Evolutionary conservation across 2,113 vertebrate species (phyloP).

Genomic region (Baryphthengus martii): DNA sequence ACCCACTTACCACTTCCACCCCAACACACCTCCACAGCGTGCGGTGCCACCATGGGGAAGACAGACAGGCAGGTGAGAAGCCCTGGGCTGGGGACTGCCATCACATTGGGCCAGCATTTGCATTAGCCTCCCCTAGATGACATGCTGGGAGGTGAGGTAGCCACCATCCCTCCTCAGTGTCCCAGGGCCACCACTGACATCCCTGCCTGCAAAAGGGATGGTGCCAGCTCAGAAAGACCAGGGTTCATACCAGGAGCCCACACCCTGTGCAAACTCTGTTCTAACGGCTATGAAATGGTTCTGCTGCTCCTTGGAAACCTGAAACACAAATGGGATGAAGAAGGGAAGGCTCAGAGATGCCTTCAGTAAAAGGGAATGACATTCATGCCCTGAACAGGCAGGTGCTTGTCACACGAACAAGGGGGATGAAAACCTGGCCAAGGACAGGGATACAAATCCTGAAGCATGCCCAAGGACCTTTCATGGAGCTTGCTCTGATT

Average conservation of each 20-base stretch:
- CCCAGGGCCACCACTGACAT: not conserved
- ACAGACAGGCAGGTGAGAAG: not conserved
- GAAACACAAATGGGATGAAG: not conserved
- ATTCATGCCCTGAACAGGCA: not conserved
- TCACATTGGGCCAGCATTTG: accelerated
- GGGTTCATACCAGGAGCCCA: not conserved
- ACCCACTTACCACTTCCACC: constrained; percentile 41
- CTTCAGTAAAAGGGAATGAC: not conserved
- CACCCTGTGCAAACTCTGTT: not conserved
- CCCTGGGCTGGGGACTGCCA: not conserved
- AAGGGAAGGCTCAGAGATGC: not conserved
- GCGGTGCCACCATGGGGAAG: not conserved
- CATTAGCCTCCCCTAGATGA: not conserved
- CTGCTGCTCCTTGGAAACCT: not conserved
- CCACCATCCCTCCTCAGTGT: not conserved
- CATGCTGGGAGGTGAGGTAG: accelerated
- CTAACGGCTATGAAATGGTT: not conserved
- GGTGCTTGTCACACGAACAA: not conserved
- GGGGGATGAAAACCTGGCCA: not conserved
- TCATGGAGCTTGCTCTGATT: not conserved
- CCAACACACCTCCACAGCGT: not conserved
- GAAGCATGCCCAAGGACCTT: not conserved
- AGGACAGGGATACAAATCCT: not conserved
- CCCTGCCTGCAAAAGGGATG: not conserved
- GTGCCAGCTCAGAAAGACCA: not conserved